These are phyloP conservation scores for Gobius niger DNA, from an alignment of 2,113 vertebrate genomes.

Conservation along the genomic window DNA sequence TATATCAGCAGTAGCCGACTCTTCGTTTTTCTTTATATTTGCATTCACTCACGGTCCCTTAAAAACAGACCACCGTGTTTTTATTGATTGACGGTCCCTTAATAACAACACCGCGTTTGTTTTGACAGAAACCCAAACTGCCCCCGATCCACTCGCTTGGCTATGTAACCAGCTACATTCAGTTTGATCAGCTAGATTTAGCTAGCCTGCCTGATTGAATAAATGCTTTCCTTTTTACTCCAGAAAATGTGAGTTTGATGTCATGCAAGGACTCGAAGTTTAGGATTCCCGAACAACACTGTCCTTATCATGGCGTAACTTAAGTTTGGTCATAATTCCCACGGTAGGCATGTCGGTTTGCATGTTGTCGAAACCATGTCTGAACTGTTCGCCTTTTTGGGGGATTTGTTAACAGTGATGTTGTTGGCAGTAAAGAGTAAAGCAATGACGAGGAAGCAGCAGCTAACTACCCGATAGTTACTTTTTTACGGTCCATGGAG, in stretches of 20 bases:
- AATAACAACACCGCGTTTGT: neutral
- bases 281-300: neutral
- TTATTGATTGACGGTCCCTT: no score
- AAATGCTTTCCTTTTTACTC: neutral
- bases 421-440: neutral
- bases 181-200: neutral
- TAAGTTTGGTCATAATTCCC: neutral
- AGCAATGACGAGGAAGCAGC: neutral
- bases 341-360: no score
- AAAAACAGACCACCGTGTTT: no score
- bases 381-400: no score
- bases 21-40: no score
- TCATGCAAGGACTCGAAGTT: no score
- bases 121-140: neutral
- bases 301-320: neutral
- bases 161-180: neutral
- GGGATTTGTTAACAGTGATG: neutral
- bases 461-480: neutral
- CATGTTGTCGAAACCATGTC: no score
- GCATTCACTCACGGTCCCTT: no score
- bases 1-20: no score
- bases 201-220: neutral
- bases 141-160: no score
- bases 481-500: slow-evolving; percentile 20
- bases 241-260: neutral